These are phyloP conservation scores for Buphagus erythrorhynchus DNA, from an alignment of 2,797 vertebrate species.

Conservation along the genomic window DNA sequence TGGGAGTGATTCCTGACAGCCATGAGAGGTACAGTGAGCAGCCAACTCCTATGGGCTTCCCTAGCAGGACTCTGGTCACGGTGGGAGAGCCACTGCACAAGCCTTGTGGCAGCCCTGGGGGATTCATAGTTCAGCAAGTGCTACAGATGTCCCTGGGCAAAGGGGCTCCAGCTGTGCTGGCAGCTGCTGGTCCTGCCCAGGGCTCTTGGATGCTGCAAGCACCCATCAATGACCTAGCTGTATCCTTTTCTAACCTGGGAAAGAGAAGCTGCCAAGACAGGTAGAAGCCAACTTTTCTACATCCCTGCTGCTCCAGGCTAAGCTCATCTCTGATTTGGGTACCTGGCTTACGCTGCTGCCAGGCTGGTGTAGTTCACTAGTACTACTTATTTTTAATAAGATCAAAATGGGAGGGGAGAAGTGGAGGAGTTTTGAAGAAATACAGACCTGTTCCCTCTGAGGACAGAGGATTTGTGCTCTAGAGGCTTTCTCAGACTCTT, in stretches of 20 bases:
- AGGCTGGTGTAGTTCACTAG: neutral
- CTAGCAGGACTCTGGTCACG: neutral
- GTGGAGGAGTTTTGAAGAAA: neutral
- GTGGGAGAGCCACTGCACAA: fast-evolving
- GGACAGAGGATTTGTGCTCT: neutral
- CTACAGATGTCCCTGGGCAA: neutral
- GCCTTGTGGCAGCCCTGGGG: neutral
- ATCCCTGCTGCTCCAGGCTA: neutral
- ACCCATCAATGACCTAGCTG: neutral
- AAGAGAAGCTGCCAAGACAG: neutral
- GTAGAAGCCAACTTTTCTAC: neutral
- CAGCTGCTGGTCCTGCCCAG: neutral
- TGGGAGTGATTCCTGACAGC: neutral
- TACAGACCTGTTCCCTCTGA: neutral
- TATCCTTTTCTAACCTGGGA: neutral
- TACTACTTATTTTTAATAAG: neutral
- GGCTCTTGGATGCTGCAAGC: neutral
- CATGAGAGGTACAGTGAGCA: fast-evolving
- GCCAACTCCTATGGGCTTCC: neutral
- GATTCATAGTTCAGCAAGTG: fast-evolving
- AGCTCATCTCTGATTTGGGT: neutral
- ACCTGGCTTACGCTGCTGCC: neutral
- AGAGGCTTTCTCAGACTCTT: neutral
- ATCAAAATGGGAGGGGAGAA: neutral
- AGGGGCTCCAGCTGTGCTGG: neutral